Base-by-base conservation (phyloP, 2,888 invertebrate species). In the Eristalis tenax region DNA sequence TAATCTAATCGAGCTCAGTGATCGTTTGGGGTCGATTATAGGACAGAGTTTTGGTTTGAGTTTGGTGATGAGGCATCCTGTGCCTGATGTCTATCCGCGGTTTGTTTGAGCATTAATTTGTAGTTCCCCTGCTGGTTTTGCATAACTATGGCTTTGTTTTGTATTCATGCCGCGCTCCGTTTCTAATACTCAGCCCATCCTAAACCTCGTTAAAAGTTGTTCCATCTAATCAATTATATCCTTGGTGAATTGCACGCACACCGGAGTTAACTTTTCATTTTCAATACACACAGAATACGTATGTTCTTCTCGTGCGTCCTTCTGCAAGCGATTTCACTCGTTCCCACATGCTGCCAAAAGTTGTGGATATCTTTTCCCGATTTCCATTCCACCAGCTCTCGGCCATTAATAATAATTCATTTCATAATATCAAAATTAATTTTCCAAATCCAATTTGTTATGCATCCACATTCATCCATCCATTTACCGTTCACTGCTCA, bases 371-470 rank as follows among this genome's bases (percentile, higher is more conserved):
- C 18, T 50, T 18, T n/a, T 50, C 5, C 26, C 26, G 15, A 59
- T 26, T 59, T 13, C 26, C 26, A 59, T 59, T 23, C 26, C 59
- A 59, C 59, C 26, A 50, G 18, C 50, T n/a, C 59, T 28, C 59
- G 26, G 8, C 59, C 59, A 13, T 26, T 26, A 83, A 80, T 83
- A 83, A 87, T 87, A 87, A 80, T 83, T 87, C 87, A 87, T 87
- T 83, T 87, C 87, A 87, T 80, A 83, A 83, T 83, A 80, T 83
- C 83, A 79, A 87, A 87, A 87, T 87, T 87, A 87, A 87, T 87
- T 87, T 87, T 76, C 87, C 80, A 87, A 83, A 87, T 87, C 87
- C 87, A 87, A 87, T 87, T 87, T 83, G 87, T 87, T 87, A 87
- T 87, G 83, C 81, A 81, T 74, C 73, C 73, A 71, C 83, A 83